Percentiles rank a stretch among this genome's conserved stretches.
phyloP scores from a whole-genome alignment of 1,140 invertebrate species.

The Drosophila pruinosa region DNA sequence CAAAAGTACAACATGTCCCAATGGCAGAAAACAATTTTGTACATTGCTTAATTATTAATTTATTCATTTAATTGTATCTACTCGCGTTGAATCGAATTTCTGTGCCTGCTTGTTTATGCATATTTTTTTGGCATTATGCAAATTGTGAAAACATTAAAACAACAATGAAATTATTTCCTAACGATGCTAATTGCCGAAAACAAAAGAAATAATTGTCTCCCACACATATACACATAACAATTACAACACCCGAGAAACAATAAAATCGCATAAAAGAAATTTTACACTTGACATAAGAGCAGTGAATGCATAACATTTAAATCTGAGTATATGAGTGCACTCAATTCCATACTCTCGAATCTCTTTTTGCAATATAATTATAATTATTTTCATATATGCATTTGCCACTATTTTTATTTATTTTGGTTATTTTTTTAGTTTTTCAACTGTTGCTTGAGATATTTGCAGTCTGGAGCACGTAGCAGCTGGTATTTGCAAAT shows the following conservation, averaged over 20 bases:
- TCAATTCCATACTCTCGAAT: slow-evolving; percentile 4
- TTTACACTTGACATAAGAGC: slow-evolving; percentile 47
- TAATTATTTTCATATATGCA: slow-evolving; percentile 15
- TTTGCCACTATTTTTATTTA: background rate
- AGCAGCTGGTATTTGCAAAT: slow-evolving; percentile 9
- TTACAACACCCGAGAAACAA: slow-evolving; percentile 28
- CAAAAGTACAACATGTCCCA: background rate
- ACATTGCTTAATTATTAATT: background rate
- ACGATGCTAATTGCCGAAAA: slow-evolving; percentile 54
- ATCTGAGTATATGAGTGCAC: slow-evolving; percentile 37
- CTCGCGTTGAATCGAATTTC: slow-evolving; percentile 19
- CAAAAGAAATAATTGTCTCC: slow-evolving; percentile 44
- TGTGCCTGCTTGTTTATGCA: slow-evolving; percentile 7
- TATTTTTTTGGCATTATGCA: slow-evolving; percentile 50
- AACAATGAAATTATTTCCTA: slow-evolving; percentile 50
- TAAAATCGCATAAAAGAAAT: slow-evolving; percentile 70
- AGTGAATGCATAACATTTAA: slow-evolving; percentile 30
- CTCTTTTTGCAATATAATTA: background rate
- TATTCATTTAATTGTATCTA: background rate
- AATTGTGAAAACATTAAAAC: slow-evolving; percentile 46
- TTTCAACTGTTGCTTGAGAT: slow-evolving; percentile 7
- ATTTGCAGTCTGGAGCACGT: slow-evolving; percentile 33
- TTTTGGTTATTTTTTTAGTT: background rate
- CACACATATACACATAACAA: slow-evolving; percentile 6
- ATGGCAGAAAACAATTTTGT: too few species aligned